phyloP scores from a whole-genome alignment of 2,888 invertebrate genomes.

The Steinernema carpocapsae region DNA sequence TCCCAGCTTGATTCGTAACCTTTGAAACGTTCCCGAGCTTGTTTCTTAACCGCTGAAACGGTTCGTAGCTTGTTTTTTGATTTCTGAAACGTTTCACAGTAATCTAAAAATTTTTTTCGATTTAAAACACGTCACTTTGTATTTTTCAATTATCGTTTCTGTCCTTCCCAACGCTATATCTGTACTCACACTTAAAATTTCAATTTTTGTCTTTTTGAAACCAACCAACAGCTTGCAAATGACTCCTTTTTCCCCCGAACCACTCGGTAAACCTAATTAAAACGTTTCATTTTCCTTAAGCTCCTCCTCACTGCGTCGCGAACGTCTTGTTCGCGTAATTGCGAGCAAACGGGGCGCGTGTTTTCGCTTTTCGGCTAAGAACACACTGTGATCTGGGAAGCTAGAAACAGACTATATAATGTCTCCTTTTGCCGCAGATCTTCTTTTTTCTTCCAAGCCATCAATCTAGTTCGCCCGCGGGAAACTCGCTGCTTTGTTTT shows the following conservation, averaged over 20 bases:
- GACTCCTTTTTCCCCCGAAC: not conserved
- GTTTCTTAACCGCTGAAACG: too few species aligned
- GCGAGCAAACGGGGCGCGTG: not conserved
- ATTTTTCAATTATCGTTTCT: too few species aligned
- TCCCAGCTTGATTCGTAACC: too few species aligned
- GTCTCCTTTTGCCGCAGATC: not conserved
- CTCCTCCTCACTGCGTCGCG: not conserved
- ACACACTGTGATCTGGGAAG: too few species aligned
- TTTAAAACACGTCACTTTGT: too few species aligned
- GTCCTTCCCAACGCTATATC: too few species aligned
- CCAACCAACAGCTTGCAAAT: not conserved
- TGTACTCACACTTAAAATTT: not conserved
- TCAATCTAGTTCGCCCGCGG: slow-evolving; percentile 20
- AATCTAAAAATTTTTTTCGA: too few species aligned
- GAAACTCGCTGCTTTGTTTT: slow-evolving; percentile 29
- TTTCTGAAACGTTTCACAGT: too few species aligned
- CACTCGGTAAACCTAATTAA: slow-evolving; percentile 14
- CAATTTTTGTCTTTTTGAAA: slow-evolving; percentile 3
- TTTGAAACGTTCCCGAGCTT: too few species aligned
- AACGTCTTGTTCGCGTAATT: slow-evolving; percentile 5
- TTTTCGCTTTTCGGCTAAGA: not conserved
- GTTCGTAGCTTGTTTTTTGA: too few species aligned
- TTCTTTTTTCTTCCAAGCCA: not conserved
- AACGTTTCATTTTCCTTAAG: slow-evolving; percentile 29
- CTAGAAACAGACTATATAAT: not conserved